Base-by-base conservation (phyloP, 2,888 invertebrate species). In the Pherbina coryleti region DNA sequence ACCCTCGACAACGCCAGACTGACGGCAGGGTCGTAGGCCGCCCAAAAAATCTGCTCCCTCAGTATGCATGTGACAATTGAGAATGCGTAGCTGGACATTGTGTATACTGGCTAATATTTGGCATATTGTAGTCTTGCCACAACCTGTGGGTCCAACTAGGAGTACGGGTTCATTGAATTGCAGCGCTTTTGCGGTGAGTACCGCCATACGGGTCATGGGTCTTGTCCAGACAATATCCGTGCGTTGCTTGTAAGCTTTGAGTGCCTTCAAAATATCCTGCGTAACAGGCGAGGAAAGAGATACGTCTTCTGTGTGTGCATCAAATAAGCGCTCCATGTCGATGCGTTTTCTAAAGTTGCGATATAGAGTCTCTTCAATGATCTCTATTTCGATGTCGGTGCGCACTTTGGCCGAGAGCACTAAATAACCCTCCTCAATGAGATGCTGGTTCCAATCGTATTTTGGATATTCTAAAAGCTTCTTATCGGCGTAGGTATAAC, bases 21-120 rank as follows among this genome's bases (percentile, higher is more conserved):
- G 97, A 90, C 87, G 85, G 8, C 96, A 95, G 0, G 99, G 99
- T 82, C 99, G 91, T 9, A 99, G 91, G 22, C 98, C 97, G 57
- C 99, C 99, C 22, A 99, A 91, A 87, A 99, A 99, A 89, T 99
- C 99, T 0, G 98, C 95, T 82, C 98, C 97, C 90, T 99, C 99
- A 0, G 98, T 98, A 86, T 99, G 97, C 95, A 99, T 97, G 86
- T 99, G 99, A 90, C 99, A 99, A 90, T 99, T 99, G 1, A 99
- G 93, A 55, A 96, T 93, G 75, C 94, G 91, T 55, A 99, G 91
- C 75, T 93, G 90, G 75, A 93, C 93, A 1, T 91, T 89, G 79
- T 92, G 92, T 74, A 95, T 91, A 37, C 93, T 92, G 5, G 98
- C 95, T 72, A 97, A 91, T 22, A 98, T 91, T 91, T 99, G 97